These are phyloP conservation scores for Hedya salicella DNA, from an alignment of 2,888 invertebrate genomes.

Conservation along the genomic window DNA sequence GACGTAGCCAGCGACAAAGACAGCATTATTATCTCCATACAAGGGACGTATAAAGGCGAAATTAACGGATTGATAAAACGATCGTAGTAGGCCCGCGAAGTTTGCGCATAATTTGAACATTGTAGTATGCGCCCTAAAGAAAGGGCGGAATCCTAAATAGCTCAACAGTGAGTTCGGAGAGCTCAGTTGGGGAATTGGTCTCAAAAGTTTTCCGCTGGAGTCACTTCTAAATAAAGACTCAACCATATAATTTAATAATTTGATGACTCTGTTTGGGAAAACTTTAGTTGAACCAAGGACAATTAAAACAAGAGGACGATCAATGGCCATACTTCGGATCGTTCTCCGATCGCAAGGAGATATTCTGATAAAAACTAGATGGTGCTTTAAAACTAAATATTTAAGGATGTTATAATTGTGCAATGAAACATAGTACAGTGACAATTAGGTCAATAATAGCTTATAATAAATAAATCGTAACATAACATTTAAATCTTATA, in stretches of 20 bases:
- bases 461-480: too few species aligned
- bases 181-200: background rate
- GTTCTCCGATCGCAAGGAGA: too few species aligned
- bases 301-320: too few species aligned
- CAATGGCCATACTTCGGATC: too few species aligned
- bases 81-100: slow-evolving; percentile 45
- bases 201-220: background rate
- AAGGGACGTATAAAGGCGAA: slow-evolving; percentile 12
- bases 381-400: too few species aligned
- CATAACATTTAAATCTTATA: too few species aligned
- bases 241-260: background rate
- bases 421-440: too few species aligned
- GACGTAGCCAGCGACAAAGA: background rate
- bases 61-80: slow-evolving; percentile 3
- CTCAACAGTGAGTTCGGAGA: slow-evolving; percentile 18
- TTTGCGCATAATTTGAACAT: slow-evolving; percentile 58
- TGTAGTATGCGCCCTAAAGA: slow-evolving; percentile 45
- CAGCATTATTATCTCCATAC: background rate
- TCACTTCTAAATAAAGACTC: background rate
- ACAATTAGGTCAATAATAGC: too few species aligned
- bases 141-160: slow-evolving; percentile 52
- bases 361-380: too few species aligned
- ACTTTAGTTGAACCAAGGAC: background rate
- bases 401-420: too few species aligned
- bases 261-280: background rate